Evolutionary conservation across 2,888 invertebrate species (phyloP), one percentile per base, ranked within the genome.

Genomic region (Cataglyphis cursor): DNA sequence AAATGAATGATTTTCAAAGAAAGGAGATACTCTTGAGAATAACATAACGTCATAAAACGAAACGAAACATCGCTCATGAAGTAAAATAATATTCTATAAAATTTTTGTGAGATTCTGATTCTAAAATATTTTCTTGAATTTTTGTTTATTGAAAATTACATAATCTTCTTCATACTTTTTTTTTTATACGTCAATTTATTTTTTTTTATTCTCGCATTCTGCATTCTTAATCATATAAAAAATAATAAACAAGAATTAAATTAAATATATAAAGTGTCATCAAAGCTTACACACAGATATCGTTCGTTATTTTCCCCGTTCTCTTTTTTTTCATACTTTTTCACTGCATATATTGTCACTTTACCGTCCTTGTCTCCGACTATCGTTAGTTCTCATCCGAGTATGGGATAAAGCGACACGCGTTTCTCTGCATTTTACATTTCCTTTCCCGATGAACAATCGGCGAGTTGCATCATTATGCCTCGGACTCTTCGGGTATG

Each of bases 321-420:
- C 57, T 18, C 38, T 41, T 31, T 28, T 18, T 59, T 38, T 24
- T 0, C 18, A 31, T 6, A 64, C 41, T 59, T 82, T 81, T 68
- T 73, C 24, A 24, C 70, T 85, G 73, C 61, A 57, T 54, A 18
- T 70, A 76, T 73, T 75, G 84, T 90, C 84, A 85, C 87, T 90
- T 90, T 81, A 57, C 68, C 84, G 74, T 85, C 87, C 89, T 90
- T 89, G 90, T 92, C 84, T 82, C 81, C 70, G 80, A 87, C 74
- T 87, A 84, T 85, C 89, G 87, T 90, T 91, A 90, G 90, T 91
- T 87, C 88, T 88, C 86, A 48, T 48, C 12, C 41, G 41, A 9
- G 66, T n/a, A 18, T 18, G 35, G 21, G 48, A 75, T 64, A n/a
- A 24, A 24, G n/a, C 21, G 21, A 64, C 57, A 62, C 41, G 31